Base-by-base conservation (phyloP, 2,888 invertebrate genomes). In the Hermaeophaga mercurialis region DNA sequence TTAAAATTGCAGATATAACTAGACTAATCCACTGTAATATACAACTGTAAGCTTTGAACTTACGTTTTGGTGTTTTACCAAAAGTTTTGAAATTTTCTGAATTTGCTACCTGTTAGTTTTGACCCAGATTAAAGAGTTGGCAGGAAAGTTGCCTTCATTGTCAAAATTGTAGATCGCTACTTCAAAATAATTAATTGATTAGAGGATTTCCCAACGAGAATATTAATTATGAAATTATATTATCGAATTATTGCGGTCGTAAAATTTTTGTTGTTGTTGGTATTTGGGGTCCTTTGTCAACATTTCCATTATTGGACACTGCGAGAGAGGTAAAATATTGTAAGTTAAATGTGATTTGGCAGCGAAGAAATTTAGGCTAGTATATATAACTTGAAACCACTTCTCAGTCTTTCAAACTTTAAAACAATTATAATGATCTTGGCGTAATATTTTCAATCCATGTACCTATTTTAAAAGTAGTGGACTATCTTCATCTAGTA, bases 321-420 rank as follows among this genome's bases (percentile, higher is more conserved):
- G 31, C 9, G 14, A 14, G 14, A 36, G 4, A 53, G n/a, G 28
- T 26, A 14, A 45, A 45, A 14, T n/a, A n/a, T n/a, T n/a, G n/a
- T n/a, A n/a, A n/a, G n/a, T n/a, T n/a, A n/a, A n/a, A n/a, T n/a
- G n/a, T n/a, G n/a, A 53, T 66, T 66, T 65, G 64, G 62, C 64
- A 62, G 58, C 65, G 56, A 57, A 63, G 59, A 64, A 55, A 65
- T 58, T 54, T 57, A 58, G 41, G 56, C 58, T 55, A 43, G 26
- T 46, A 22, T 33, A 24, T 36, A 24, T 17, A 6, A 19, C 14
- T 45, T 15, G n/a, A 19, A 33, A 34, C 39, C 52, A 43, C 48
- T 52, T 14, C 31, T 28, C n/a, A 38, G 8, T 15, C 47, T 6
- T 36, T 33, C 15, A 46, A 15, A 17, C n/a, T n/a, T n/a, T n/a